A percentile compares a stretch with the other conserved stretches of the same genome.
Evolutionary conservation across 2,113 vertebrate genomes (phyloP).

Genomic region (Caretta caretta): DNA sequence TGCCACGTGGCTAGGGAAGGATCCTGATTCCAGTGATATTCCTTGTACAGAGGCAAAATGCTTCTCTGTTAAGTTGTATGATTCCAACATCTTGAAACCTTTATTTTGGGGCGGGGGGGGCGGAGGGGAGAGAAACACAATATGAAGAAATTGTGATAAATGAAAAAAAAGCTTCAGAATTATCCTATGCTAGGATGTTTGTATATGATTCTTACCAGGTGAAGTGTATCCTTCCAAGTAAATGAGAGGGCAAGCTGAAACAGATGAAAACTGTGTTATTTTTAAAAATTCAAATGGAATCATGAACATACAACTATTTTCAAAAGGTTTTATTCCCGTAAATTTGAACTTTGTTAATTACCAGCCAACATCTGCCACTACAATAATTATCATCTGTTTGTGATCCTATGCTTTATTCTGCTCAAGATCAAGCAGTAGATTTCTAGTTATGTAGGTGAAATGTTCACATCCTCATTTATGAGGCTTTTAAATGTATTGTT

Average conservation of each 20-base stretch:
- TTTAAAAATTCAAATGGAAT: background rate
- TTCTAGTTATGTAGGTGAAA: background rate
- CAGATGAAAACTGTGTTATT: background rate
- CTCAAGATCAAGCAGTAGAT: background rate
- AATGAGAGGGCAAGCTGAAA: constrained; percentile 94
- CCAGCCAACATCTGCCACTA: background rate
- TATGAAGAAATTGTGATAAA: background rate
- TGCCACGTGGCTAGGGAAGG: constrained; percentile 92
- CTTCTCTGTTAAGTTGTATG: constrained; percentile 96
- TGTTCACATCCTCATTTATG: background rate
- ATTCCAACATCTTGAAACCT: constrained; percentile 99
- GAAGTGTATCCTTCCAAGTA: constrained; percentile 97
- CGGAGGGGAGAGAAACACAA: background rate
- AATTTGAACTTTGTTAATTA: background rate
- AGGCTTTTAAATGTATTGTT: background rate
- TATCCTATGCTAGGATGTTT: background rate
- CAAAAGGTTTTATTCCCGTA: background rate
- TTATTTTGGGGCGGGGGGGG: constrained; percentile 11
- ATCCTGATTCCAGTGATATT: constrained; percentile 94
- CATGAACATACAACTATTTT: background rate
- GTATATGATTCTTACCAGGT: constrained; percentile 84
- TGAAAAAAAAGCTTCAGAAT: background rate
- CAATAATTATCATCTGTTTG: background rate
- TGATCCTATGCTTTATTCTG: background rate
- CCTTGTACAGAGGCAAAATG: constrained; percentile 89